Conservation (phyloP, 2,113 vertebrate genomes). For the Mystacornis crossleyi region DNA sequence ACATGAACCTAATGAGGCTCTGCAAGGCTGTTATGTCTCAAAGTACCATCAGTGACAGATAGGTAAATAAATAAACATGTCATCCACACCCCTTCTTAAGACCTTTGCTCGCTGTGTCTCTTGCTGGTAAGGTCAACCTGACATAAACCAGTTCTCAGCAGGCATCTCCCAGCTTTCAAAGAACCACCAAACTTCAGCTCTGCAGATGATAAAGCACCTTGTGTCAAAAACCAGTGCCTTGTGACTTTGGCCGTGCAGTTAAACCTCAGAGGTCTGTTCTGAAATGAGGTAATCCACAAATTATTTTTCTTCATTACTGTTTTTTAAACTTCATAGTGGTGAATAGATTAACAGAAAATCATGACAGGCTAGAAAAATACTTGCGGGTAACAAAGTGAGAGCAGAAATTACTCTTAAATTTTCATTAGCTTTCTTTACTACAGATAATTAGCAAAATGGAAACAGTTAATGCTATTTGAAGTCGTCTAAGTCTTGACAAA, state of each 20-base stretch:
- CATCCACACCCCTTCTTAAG: background rate
- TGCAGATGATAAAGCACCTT: conserved; percentile 31
- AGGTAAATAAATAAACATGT: conserved; percentile 12
- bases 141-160: conserved; percentile 45
- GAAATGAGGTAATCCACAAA: background rate
- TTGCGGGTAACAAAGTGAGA: background rate
- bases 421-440: background rate
- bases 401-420: background rate
- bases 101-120: background rate
- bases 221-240: conserved; percentile 3
- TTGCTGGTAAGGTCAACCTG: conserved; percentile 26
- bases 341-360: background rate
- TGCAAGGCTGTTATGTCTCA: background rate
- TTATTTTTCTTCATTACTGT: background rate
- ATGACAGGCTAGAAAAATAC: background rate
- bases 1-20: background rate
- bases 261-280: background rate
- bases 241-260: background rate
- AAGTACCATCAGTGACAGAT: background rate
- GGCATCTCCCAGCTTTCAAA: conserved; percentile 16
- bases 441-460: background rate
- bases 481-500: background rate
- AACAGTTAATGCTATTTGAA: background rate
- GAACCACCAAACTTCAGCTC: background rate
- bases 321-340: background rate